Conservation (phyloP, 2,888 invertebrate genomes). For the Bruchidius siliquastri region DNA sequence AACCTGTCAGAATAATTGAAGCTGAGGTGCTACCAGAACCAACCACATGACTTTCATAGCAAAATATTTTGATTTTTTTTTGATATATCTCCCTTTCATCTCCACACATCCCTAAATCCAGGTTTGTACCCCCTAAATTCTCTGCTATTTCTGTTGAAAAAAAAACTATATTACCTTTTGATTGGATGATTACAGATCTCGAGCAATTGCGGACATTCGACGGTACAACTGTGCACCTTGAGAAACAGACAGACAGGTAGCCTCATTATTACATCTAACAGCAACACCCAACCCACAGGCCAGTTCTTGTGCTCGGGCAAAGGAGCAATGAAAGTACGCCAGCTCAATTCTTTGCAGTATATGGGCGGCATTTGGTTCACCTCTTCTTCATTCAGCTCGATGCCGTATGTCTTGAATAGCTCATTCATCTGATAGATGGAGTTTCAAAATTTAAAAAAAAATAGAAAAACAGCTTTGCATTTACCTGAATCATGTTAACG, state of each 20-base stretch:
- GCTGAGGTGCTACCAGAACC: too few relatives aligned
- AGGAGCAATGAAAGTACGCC: slow-evolving; percentile 71
- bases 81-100: too few relatives aligned
- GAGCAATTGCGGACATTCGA: slow-evolving; percentile 53
- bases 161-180: slow-evolving; percentile 48
- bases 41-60: too few relatives aligned
- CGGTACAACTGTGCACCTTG: slow-evolving; percentile 59
- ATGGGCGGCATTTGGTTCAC: slow-evolving; percentile 48
- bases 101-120: too few relatives aligned
- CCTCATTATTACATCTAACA: slow-evolving; percentile 64
- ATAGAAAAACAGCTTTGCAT: too few relatives aligned
- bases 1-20: too few relatives aligned
- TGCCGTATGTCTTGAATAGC: slow-evolving; percentile 23
- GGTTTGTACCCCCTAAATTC: too few relatives aligned
- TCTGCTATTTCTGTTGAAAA: too few relatives aligned
- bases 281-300: slow-evolving; percentile 55
- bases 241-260: slow-evolving; percentile 69
- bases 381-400: slow-evolving; percentile 41
- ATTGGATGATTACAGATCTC: slow-evolving; percentile 62
- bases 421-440: slow-evolving; percentile 19
- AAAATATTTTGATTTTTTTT: too few relatives aligned
- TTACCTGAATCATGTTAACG: too few relatives aligned
- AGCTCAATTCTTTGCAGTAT: slow-evolving; percentile 54
- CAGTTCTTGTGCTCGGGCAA: slow-evolving; percentile 56
- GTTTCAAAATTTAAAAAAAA: too few relatives aligned